Conservation (phyloP, 2,797 vertebrate species). For the Leucoraja ocellata region DNA sequence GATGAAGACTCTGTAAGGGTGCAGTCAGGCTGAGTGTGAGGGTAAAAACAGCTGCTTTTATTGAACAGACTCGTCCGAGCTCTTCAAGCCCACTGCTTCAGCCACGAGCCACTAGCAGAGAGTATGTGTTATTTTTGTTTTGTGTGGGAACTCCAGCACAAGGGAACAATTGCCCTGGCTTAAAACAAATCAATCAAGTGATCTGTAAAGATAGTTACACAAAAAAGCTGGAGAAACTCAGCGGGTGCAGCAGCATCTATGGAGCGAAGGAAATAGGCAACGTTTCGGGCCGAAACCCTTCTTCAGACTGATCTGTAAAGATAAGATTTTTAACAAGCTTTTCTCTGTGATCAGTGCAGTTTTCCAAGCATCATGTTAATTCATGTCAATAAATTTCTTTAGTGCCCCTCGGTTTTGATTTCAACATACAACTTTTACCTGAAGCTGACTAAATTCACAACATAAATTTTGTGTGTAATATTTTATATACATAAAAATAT, state of each 20-base stretch:
- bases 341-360: slow-evolving; percentile 44
- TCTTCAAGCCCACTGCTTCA: slow-evolving; percentile 44
- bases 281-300: too few relatives aligned
- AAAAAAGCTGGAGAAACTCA: too few relatives aligned
- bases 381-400: slow-evolving; percentile 49
- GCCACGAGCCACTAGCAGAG: slow-evolving; percentile 46
- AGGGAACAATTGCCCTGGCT: slow-evolving; percentile 56
- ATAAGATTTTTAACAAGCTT: slow-evolving; percentile 56
- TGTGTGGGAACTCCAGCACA: slow-evolving; percentile 51
- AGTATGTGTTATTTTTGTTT: slow-evolving; percentile 48
- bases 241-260: too few relatives aligned
- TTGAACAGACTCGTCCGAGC: slow-evolving; percentile 48
- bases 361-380: slow-evolving; percentile 48
- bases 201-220: neutral
- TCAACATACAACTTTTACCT: neutral
- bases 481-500: neutral
- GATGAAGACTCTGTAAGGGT: slow-evolving; percentile 44
- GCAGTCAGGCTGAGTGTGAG: slow-evolving; percentile 37
- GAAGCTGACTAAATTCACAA: neutral
- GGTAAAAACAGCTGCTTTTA: slow-evolving; percentile 52
- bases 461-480: neutral
- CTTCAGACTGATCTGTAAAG: too few relatives aligned
- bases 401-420: slow-evolving; percentile 14
- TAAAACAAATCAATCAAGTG: slow-evolving; percentile 63
- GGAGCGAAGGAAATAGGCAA: too few relatives aligned